These are phyloP conservation scores for Daubentonia madagascariensis DNA, from an alignment of 2,113 vertebrate species.

Conservation along the genomic window DNA sequence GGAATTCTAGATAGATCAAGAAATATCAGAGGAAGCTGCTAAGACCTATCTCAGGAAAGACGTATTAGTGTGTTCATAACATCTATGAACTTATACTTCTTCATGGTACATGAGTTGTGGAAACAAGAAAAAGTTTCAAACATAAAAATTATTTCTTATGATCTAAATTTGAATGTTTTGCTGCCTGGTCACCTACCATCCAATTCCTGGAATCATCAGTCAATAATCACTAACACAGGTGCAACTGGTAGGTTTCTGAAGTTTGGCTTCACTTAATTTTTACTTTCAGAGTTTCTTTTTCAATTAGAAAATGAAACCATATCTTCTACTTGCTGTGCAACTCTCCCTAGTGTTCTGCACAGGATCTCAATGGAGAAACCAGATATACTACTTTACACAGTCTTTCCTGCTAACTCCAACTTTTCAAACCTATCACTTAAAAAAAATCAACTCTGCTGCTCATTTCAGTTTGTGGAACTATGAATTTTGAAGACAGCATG, in stretches of 20 bases:
- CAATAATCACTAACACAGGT: fast-evolving
- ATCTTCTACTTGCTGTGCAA: not conserved
- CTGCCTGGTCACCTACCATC: not conserved
- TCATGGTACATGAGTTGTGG: not conserved
- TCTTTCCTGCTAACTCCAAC: not conserved
- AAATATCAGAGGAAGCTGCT: not conserved
- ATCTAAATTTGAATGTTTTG: no score
- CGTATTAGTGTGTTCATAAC: no score
- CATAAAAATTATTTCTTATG: not conserved
- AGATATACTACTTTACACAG: not conserved
- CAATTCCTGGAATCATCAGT: fast-evolving
- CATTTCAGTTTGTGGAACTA: not conserved
- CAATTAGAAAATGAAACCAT: not conserved
- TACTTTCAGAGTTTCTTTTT: not conserved
- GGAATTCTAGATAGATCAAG: not conserved
- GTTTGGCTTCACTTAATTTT: not conserved
- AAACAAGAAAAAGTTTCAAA: not conserved
- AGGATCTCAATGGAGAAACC: fast-evolving
- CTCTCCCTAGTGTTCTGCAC: not conserved
- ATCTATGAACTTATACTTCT: not conserved
- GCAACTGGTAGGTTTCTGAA: fast-evolving
- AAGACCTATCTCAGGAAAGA: not conserved
- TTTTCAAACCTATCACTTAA: not conserved
- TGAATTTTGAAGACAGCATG: not conserved
- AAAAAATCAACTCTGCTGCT: not conserved